Evolutionary conservation across 2,888 invertebrate genomes (phyloP), one percentile per base, ranked within the genome.

Genomic region (Polydrusus tereticollis): DNA sequence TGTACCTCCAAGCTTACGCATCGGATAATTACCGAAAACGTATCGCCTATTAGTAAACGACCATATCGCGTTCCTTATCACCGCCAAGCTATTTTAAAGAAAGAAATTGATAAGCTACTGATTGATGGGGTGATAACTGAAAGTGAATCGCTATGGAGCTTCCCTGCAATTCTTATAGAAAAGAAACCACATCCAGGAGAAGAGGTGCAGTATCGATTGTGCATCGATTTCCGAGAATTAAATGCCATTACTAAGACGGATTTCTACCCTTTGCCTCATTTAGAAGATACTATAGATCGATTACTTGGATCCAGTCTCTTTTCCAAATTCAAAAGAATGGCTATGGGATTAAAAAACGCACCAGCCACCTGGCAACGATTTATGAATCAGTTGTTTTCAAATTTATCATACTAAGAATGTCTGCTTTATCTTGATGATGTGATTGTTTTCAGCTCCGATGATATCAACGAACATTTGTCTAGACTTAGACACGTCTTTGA

Each of bases 331-430:
- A 65, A 41, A 1, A 41, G 76, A 3, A 78, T 81, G 79, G 76
- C 78, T 0, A 81, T 83, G 73, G 82, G 82, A 0, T 62, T 83
- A 1, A 77, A 76, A 58, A 80, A 80, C 26, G 80, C 80, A 0
- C 82, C 82, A 0, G 76, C 79, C 1, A 81, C 80, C 0, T 83
- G 82, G 6, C 12, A 38, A 38, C 10, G 38, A 7, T 38, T 38
- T 38, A 12, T 38, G 2, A 7, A n/a, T 12, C 58, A 79, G 80
- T 45, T 55, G 80, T 1, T 26, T 80, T 3, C 83, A 83, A 80
- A 77, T 83, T 52, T n/a, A 29, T 29, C 7, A 29, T 4, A 5
- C 7, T 5, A 29, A 29, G 4, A 5, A 5, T 7, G 29, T 29
- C 29, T 29, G n/a, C n/a, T n/a, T n/a, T n/a, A n/a, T n/a, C n/a